Percentiles rank a stretch among this genome's conserved stretches.
These are phyloP conservation scores for Limnephilus auricula DNA, from an alignment of 2,888 invertebrate genomes.

Conservation along the genomic window DNA sequence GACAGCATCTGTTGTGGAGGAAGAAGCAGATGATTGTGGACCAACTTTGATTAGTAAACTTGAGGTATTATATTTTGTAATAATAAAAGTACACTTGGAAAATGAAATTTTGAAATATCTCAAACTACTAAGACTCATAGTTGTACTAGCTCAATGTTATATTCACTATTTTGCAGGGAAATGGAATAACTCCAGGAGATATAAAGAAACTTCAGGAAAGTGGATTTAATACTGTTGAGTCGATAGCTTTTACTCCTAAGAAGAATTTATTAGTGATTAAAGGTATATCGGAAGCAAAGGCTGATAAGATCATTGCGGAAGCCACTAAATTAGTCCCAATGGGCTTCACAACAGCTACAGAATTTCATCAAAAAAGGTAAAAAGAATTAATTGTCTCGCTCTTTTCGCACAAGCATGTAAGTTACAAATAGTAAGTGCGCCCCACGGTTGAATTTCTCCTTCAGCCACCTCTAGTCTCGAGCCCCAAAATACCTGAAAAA, in stretches of 20 bases:
- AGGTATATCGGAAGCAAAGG: conserved; percentile 98
- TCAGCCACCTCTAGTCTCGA: too few species aligned
- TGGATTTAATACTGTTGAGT: conserved; percentile 96
- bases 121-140: neutral
- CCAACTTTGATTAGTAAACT: conserved; percentile 84
- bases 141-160: conserved; percentile 40
- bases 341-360: conserved; percentile 98
- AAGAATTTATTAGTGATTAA: conserved; percentile 92
- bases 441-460: too few species aligned
- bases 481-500: too few species aligned
- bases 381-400: neutral
- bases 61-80: conserved; percentile 77
- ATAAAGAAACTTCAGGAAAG: conserved; percentile 95
- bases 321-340: conserved; percentile 96
- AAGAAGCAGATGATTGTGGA: conserved; percentile 83
- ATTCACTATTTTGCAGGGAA: conserved; percentile 80
- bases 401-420: too few species aligned
- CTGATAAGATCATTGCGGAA: conserved; percentile 94
- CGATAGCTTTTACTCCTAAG: conserved; percentile 96
- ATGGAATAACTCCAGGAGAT: conserved; percentile 93
- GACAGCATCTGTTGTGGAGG: conserved; percentile 75
- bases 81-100: neutral
- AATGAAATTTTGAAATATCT: conserved; percentile 9
- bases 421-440: too few species aligned
- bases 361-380: conserved; percentile 93